Conservation (phyloP, 2,888 invertebrate genomes). For the Chymomyza procnemis region DNA sequence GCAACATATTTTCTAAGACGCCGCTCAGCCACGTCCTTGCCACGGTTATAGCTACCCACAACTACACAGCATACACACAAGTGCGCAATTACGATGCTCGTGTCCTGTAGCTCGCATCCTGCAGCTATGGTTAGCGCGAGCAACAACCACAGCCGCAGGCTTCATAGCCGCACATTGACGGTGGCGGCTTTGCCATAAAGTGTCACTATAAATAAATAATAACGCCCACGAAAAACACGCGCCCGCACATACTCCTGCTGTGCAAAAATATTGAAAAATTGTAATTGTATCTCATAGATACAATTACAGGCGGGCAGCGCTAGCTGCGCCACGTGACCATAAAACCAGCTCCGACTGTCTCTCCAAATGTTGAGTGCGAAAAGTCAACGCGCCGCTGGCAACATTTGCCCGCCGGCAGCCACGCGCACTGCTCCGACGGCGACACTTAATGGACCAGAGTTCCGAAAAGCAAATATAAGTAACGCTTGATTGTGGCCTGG, state of each 20-base stretch:
- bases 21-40: constrained; percentile 44
- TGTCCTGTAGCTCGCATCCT: constrained; percentile 59
- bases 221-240: constrained; percentile 59
- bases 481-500: constrained; percentile 65
- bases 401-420: constrained; percentile 32
- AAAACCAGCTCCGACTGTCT: constrained; percentile 19
- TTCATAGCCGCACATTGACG: constrained; percentile 14
- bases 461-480: constrained; percentile 69
- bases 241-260: constrained; percentile 43
- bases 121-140: constrained; percentile 41
- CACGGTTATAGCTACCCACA: constrained; percentile 32
- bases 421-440: constrained; percentile 17
- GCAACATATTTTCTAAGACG: constrained; percentile 60
- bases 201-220: constrained; percentile 73
- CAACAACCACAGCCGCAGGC: background rate
- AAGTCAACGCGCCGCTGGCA: constrained; percentile 50
- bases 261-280: constrained; percentile 71
- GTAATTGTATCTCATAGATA: constrained; percentile 71
- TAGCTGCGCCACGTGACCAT: constrained; percentile 53
- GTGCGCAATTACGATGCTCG: constrained; percentile 68
- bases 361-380: constrained; percentile 56
- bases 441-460: constrained; percentile 68
- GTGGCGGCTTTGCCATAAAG: constrained; percentile 59
- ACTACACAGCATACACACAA: constrained; percentile 51
- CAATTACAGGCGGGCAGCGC: constrained; percentile 56